Evolutionary conservation across 2,888 invertebrate species (phyloP).

Genomic region (Drosophila macrothrix): DNA sequence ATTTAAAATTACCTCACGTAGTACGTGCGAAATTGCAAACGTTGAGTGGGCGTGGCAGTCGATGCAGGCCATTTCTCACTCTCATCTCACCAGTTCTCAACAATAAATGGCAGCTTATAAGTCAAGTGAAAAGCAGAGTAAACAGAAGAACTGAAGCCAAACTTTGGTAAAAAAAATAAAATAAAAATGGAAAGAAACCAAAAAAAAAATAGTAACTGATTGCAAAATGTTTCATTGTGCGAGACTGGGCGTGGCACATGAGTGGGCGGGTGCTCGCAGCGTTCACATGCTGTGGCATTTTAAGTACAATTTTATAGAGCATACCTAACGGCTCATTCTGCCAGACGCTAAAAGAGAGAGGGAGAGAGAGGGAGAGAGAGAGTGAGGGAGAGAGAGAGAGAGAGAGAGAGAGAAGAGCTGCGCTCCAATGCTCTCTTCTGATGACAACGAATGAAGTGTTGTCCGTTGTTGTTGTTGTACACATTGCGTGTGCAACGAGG

Average conservation of each 20-base stretch:
- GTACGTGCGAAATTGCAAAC: conserved; percentile 79
- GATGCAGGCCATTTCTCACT: conserved; percentile 23
- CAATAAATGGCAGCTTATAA: conserved; percentile 79
- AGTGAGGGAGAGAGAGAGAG: background rate
- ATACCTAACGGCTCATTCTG: conserved; percentile 60
- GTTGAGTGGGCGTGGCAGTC: conserved; percentile 73
- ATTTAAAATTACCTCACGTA: conserved; percentile 78
- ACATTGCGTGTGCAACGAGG: conserved; percentile 54
- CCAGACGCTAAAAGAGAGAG: conserved; percentile 10
- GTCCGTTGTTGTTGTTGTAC: conserved; percentile 15
- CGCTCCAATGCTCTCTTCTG: conserved; percentile 35
- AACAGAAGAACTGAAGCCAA: conserved; percentile 56
- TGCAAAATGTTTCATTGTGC: conserved; percentile 59
- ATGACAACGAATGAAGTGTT: conserved; percentile 69
- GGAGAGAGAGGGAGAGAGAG: background rate
- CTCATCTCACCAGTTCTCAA: conserved; percentile 37
- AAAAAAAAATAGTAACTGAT: conserved; percentile 41
- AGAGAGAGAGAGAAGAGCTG: conserved; percentile 15
- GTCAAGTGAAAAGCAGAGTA: conserved; percentile 75
- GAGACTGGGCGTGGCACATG: conserved; percentile 50
- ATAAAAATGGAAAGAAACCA: conserved; percentile 6
- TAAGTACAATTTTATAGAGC: conserved; percentile 79
- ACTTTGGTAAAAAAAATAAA: conserved; percentile 21
- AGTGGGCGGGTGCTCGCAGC: conserved; percentile 36
- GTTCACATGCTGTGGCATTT: conserved; percentile 68